Conservation (phyloP, 2,888 invertebrate genomes). For the Tupiocoris notatus region DNA sequence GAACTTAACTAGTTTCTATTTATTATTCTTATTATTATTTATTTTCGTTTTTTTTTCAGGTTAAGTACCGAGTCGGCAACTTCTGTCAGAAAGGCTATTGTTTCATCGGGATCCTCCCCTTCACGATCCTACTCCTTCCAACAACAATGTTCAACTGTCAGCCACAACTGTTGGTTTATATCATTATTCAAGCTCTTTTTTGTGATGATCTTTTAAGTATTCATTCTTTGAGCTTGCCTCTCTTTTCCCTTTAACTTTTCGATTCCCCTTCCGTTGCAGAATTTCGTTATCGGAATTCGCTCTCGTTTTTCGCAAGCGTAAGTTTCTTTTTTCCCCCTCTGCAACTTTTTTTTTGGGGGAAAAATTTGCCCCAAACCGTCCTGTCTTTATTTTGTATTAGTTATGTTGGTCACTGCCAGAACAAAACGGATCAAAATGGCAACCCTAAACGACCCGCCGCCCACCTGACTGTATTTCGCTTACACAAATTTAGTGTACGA, state of each 20-base stretch:
- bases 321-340: background rate
- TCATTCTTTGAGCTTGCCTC: conserved; percentile 9
- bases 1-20: background rate
- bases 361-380: background rate
- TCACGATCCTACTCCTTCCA: conserved; percentile 25
- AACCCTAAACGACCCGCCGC: background rate
- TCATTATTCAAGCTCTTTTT: conserved; percentile 8
- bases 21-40: too few relatives aligned
- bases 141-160: conserved; percentile 25
- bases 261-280: background rate
- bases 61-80: background rate
- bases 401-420: background rate
- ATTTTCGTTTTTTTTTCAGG: background rate
- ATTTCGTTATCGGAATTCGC: background rate
- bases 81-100: background rate
- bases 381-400: background rate
- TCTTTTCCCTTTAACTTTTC: too few relatives aligned
- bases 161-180: conserved; percentile 17
- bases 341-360: background rate
- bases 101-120: conserved; percentile 31
- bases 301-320: background rate
- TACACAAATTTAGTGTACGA: background rate
- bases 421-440: background rate
- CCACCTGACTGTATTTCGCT: background rate
- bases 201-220: conserved; percentile 17